Evolutionary conservation across 2,113 vertebrate species (phyloP).

Genomic region (Cephalophus harveyi): DNA sequence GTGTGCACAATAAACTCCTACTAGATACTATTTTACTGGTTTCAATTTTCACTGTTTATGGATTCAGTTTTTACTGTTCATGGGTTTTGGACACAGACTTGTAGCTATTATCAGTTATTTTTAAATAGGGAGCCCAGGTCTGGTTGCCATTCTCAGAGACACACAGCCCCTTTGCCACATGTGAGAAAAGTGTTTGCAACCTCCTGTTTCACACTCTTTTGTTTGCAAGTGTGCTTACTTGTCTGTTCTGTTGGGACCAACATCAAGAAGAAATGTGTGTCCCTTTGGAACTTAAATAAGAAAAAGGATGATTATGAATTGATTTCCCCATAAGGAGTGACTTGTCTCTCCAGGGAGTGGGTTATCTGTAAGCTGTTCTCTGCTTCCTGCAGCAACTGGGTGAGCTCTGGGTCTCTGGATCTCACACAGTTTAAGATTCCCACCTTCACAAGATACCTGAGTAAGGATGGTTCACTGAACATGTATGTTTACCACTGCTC

Average conservation of each 20-base stretch:
- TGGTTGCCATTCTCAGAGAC: neutral
- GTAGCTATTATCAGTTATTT: neutral
- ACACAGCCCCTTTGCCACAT: neutral
- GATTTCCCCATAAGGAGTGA: neutral
- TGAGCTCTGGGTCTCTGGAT: neutral
- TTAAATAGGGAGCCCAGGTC: neutral
- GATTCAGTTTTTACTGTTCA: neutral
- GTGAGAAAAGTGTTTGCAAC: neutral
- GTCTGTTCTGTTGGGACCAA: neutral
- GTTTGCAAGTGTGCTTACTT: neutral
- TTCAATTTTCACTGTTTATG: neutral
- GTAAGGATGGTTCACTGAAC: neutral
- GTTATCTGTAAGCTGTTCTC: neutral
- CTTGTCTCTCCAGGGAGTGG: fast-evolving
- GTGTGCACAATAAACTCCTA: neutral
- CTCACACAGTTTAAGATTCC: neutral
- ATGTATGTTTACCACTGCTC: neutral
- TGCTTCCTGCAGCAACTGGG: too few relatives aligned
- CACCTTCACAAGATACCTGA: neutral
- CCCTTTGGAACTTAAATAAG: neutral
- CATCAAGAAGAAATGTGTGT: neutral
- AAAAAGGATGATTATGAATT: neutral
- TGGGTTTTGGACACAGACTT: neutral
- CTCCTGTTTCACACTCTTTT: neutral
- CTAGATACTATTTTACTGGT: neutral